Evolutionary conservation across 2,888 invertebrate species (phyloP).

Genomic region (Eubasilissa splendida): DNA sequence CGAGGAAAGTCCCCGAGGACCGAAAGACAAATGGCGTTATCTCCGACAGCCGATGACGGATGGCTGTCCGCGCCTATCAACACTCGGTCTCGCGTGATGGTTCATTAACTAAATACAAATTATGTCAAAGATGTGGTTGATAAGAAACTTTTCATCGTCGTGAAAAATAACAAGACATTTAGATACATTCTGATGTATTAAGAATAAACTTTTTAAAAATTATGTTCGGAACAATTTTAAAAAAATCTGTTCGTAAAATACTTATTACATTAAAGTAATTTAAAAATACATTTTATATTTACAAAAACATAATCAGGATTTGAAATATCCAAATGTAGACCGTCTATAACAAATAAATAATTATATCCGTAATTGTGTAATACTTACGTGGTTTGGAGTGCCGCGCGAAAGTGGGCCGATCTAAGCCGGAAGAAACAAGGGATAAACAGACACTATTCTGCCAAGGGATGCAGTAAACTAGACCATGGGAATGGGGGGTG

Average conservation of each 20-base stretch:
- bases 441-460: neutral
- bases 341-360: neutral
- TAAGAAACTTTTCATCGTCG: neutral
- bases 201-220: too few species aligned
- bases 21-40: neutral
- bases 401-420: neutral
- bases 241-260: neutral
- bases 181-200: too few species aligned
- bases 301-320: too few species aligned
- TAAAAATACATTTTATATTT: neutral
- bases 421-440: neutral
- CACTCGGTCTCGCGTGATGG: neutral
- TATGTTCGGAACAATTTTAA: too few species aligned
- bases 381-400: neutral
- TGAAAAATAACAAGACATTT: neutral
- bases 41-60: neutral
- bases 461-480: slow-evolving; percentile 22
- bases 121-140: neutral
- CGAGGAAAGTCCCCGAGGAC: neutral
- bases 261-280: neutral
- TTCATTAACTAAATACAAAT: neutral
- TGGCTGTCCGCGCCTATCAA: neutral
- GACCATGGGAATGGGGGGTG: slow-evolving; percentile 42
- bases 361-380: neutral
- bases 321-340: too few species aligned